Base-by-base conservation (phyloP, 2,888 invertebrate genomes). In the Morinoia aosen region DNA sequence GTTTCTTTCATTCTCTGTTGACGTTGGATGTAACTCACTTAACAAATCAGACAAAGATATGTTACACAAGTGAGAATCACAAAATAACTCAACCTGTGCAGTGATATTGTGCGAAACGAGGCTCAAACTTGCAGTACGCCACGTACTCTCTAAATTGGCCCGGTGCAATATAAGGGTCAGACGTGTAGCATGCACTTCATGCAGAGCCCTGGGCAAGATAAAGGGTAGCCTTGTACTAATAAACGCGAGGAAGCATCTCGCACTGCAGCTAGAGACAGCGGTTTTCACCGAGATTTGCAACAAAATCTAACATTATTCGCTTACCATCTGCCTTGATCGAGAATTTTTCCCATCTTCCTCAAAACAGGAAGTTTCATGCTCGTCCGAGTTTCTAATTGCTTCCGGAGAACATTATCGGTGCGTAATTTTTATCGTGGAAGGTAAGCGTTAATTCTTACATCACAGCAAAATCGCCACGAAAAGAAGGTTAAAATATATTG, bases 321-420 rank as follows among this genome's bases (percentile, higher is more conserved):
- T 76, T 8, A 76, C 16, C 25, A 25, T 76, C 33, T 33, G 25
- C 19, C 76, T 76, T 76, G 76, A 76, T 76, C 76, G 7, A 76
- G 76, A 76, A 76, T 25, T 76, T 76, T 76, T 76, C 8, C 25
- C 33, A 33, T 33, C 76, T 76, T 33, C 76, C 25, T 33, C 25
- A 33, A 76, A 33, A 33, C 33, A 76, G 76, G 76, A 76, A 76
- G 76, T 76, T 76, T 76, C 14, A 33, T 33, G 76, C 76, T 7
- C 76, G 76, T 76, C 76, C 76, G 76, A 76, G 76, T 76, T 76
- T 76, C 76, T 76, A 76, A 76, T 76, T 76, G 76, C 76, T 76
- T 33, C 25, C 33, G 76, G 76, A 76, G 25, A 33, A 7, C 33
- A 76, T 76, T 76, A 76, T 76, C 76, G 76, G 25, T 33, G 33